Percentiles rank a stretch among this genome's conserved stretches.
Conservation (phyloP, 2,888 invertebrate genomes). For the Amitus sp. region DNA sequence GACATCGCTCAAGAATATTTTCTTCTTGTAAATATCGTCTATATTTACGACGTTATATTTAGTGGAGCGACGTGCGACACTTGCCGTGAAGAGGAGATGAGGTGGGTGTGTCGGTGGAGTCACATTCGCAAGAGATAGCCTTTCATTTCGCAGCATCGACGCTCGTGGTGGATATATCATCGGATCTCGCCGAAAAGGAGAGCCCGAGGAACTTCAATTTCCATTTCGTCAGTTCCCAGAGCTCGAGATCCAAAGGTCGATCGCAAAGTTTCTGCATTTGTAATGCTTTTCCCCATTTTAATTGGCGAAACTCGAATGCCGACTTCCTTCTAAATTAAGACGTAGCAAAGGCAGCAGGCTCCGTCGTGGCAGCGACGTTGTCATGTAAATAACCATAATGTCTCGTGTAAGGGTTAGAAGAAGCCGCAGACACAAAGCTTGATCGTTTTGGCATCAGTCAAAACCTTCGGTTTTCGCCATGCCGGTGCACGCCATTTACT, state of each 20-base stretch:
- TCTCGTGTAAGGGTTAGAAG: constrained; percentile 38
- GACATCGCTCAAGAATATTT: constrained; percentile 51
- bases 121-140: constrained; percentile 53
- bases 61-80: constrained; percentile 57
- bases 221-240: neutral
- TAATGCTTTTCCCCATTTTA: constrained; percentile 16
- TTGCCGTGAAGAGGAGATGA: constrained; percentile 52
- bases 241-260: neutral
- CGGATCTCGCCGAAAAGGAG: constrained; percentile 37
- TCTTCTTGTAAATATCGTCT: constrained; percentile 62
- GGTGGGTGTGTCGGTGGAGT: constrained; percentile 60
- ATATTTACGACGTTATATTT: constrained; percentile 62
- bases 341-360: no score
- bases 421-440: constrained; percentile 57
- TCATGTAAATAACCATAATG: constrained; percentile 59
- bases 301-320: constrained; percentile 54
- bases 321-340: constrained; percentile 61
- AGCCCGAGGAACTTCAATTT: constrained; percentile 26
- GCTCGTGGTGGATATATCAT: constrained; percentile 43
- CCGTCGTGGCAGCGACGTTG: constrained; percentile 45
- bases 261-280: neutral
- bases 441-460: constrained; percentile 64
- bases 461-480: constrained; percentile 59
- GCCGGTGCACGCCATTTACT: constrained; percentile 48
- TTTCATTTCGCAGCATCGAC: constrained; percentile 59